Percentiles rank a stretch among this genome's conserved stretches.
Evolutionary conservation across 2,113 vertebrate species (phyloP).

Genomic region (Spheniscus mendiculus): DNA sequence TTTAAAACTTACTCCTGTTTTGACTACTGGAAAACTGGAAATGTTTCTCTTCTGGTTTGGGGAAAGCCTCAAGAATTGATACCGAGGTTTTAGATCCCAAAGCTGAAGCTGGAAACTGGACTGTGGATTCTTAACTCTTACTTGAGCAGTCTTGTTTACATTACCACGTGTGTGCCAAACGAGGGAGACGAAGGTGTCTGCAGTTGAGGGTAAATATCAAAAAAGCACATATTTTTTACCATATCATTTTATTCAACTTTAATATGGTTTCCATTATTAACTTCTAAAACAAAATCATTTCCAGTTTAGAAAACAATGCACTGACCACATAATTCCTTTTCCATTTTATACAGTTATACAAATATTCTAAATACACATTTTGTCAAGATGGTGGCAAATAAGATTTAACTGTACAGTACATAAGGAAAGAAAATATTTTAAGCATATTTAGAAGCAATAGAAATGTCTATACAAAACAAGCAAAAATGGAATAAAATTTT

Average conservation of each 20-base stretch:
- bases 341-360: conserved; percentile 93
- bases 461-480: conserved; percentile 90
- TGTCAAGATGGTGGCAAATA: conserved; percentile 82
- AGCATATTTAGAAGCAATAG: conserved; percentile 88
- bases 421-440: conserved; percentile 83
- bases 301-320: conserved; percentile 92
- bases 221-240: not conserved
- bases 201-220: not conserved
- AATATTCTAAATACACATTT: conserved; percentile 89
- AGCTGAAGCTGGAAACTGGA: not conserved
- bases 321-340: conserved; percentile 85
- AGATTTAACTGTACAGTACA: conserved; percentile 82
- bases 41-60: not conserved
- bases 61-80: not conserved
- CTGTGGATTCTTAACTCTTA: not conserved
- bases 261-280: conserved; percentile 85
- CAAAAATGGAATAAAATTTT: conserved; percentile 88
- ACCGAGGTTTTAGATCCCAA: not conserved
- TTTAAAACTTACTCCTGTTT: not conserved
- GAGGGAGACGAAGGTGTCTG: not conserved
- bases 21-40: not conserved
- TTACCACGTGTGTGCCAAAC: not conserved
- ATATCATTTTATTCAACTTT: conserved; percentile 83
- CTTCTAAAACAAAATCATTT: conserved; percentile 87
- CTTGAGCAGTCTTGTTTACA: not conserved